A percentile compares a stretch with the other conserved stretches of the same genome.
phyloP scores from a whole-genome alignment of 2,888 invertebrate genomes.

The Fragum fragum region DNA sequence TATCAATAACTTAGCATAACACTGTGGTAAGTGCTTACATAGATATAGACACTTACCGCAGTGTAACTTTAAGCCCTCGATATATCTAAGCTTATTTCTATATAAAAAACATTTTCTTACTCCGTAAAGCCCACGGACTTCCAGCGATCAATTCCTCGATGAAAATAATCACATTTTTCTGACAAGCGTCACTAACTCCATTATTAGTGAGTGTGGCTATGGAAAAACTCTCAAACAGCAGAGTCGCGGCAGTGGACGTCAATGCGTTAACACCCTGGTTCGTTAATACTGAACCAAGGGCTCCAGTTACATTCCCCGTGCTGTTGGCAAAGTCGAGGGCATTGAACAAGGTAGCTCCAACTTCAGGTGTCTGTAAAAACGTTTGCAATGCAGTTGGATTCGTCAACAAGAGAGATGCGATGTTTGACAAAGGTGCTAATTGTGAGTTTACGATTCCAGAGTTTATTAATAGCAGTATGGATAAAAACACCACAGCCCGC shows the following conservation, averaged over 20 bases:
- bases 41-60: no score
- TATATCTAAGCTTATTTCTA: no score
- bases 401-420: not conserved
- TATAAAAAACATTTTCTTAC: no score
- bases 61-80: no score
- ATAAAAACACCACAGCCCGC: not conserved
- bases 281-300: not conserved
- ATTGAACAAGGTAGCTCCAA: not conserved
- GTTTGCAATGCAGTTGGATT: not conserved
- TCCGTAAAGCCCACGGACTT: slow-evolving; percentile 25
- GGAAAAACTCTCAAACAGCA: slow-evolving; percentile 2
- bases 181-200: slow-evolving; percentile 10
- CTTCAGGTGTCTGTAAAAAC: not conserved
- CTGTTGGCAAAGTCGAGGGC: not conserved
- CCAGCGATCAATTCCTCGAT: not conserved
- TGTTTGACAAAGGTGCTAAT: not conserved
- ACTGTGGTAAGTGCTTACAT: no score
- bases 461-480: not conserved
- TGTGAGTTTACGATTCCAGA: not conserved
- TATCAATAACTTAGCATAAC: no score
- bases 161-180: slow-evolving; percentile 21
- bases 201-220: not conserved
- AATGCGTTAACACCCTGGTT: not conserved
- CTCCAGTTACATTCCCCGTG: not conserved
- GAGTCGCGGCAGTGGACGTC: not conserved